These are phyloP conservation scores for Blastobasis lacticolella DNA, from an alignment of 2,888 invertebrate species.

Conservation along the genomic window DNA sequence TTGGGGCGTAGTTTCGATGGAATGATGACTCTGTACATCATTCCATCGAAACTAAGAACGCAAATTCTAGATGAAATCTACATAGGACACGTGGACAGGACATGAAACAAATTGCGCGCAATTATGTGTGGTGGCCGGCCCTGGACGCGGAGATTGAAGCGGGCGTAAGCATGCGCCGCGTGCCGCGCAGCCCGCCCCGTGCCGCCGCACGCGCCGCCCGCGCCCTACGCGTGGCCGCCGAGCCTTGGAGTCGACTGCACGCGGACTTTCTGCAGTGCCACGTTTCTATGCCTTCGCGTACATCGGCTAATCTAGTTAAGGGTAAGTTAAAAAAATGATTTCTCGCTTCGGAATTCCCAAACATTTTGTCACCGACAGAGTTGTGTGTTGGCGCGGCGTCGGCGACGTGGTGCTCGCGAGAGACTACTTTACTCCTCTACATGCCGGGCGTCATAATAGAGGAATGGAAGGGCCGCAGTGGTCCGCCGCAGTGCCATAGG, in stretches of 20 bases:
- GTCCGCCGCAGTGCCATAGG: too few species aligned
- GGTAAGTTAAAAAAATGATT: neutral
- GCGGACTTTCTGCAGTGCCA: conserved; percentile 7
- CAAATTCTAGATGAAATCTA: neutral
- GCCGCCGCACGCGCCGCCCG: conserved; percentile 10
- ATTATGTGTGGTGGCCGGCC: conserved; percentile 14
- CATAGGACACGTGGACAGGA: conserved; percentile 10
- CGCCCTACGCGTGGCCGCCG: conserved; percentile 9
- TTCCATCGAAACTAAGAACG: neutral
- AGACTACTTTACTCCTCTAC: too few species aligned
- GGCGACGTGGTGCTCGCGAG: conserved; percentile 3
- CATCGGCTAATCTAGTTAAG: neutral
- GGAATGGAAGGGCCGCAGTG: too few species aligned
- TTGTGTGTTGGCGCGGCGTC: neutral
- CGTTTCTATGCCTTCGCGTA: neutral
- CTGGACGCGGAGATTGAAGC: conserved; percentile 7
- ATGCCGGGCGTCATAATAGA: too few species aligned
- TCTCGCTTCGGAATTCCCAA: neutral
- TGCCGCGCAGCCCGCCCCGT: conserved; percentile 5
- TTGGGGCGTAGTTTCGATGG: too few species aligned
- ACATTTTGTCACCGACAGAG: neutral
- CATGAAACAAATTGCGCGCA: conserved; percentile 13
- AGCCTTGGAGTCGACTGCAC: conserved; percentile 14
- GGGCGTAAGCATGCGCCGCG: neutral
- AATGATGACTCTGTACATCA: neutral